Evolutionary conservation across 2,888 invertebrate genomes (phyloP), one percentile per base, ranked within the genome.

Genomic region (Temnothorax rugatulus): DNA sequence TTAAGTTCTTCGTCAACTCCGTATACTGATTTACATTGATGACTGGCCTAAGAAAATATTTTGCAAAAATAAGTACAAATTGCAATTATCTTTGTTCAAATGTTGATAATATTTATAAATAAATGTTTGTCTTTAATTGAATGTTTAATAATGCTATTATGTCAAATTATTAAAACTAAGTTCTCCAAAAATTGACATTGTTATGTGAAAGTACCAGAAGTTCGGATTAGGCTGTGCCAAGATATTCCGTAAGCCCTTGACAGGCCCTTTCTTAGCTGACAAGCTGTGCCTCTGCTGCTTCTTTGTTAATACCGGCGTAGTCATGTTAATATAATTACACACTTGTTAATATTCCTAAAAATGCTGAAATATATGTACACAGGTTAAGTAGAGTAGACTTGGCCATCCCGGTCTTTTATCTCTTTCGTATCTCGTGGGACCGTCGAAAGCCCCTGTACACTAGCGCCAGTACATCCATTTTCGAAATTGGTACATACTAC

Each of bases 181-280:
- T 41, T 41, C 7, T 38, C 38, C 13, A 25, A 68, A 79, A 34
- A 47, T 44, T 29, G 52, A 44, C 25, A 74, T 34, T 29, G 4
- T 29, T 29, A 34, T 4, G 21, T 15, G 0, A 73, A 21, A 64
- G 5, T 91, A 94, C 94, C 94, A 94, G 54, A 86, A 90, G 68
- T 47, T 90, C 21, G 91, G 91, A 41, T 89, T 87, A 0, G 94
- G 94, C 71, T 92, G 91, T 4, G 91, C 92, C 52, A 94, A 83
- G 13, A 94, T 91, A 89, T 94, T 94, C 76, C 92, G 90, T 13
- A 94, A 85, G n/a, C 93, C 93, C 86, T 92, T 94, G 0, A 63
- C 57, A 1, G 92, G 86, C 8, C 86, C 84, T 73, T 93, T 94
- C 83, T 94, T 94, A 4, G 90, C 90, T 21, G 92, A 92, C 44